Conservation (phyloP, 1,140 invertebrate species). For the Cephus cinctus region DNA sequence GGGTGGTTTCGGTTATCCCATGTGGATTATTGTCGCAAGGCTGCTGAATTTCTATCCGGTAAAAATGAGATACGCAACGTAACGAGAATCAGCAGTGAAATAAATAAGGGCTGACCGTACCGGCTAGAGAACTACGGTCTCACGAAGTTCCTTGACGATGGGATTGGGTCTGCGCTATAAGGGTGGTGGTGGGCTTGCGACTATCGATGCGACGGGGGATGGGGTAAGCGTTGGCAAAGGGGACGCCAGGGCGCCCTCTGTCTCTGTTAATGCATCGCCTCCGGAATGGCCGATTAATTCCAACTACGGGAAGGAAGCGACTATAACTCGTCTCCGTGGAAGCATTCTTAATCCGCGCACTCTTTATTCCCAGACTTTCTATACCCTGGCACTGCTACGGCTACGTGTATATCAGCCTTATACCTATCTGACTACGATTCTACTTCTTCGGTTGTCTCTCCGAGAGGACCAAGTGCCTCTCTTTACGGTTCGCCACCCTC, state of each 20-base stretch:
- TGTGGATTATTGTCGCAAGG: conserved; percentile 30
- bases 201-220: conserved; percentile 22
- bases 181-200: too few species aligned
- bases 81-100: conserved; percentile 12
- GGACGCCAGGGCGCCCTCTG: conserved; percentile 34
- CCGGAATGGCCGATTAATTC: conserved; percentile 55
- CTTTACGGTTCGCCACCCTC: too few species aligned
- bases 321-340: conserved; percentile 55
- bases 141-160: too few species aligned
- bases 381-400: too few species aligned
- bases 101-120: not conserved
- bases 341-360: conserved; percentile 55
- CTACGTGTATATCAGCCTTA: too few species aligned
- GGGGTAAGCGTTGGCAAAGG: conserved; percentile 17
- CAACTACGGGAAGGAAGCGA: conserved; percentile 53
- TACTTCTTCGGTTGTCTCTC: too few species aligned
- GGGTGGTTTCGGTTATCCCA: too few species aligned
- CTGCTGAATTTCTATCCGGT: too few species aligned
- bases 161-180: too few species aligned
- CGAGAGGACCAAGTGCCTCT: too few species aligned
- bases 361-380: conserved; percentile 48
- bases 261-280: conserved; percentile 53
- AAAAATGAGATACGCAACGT: conserved; percentile 23
- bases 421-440: too few species aligned
- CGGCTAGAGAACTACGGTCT: too few species aligned